A percentile compares a stretch with the other conserved stretches of the same genome.
phyloP scores from a whole-genome alignment of 2,888 invertebrate genomes.

The Drosophila tanythrix region DNA sequence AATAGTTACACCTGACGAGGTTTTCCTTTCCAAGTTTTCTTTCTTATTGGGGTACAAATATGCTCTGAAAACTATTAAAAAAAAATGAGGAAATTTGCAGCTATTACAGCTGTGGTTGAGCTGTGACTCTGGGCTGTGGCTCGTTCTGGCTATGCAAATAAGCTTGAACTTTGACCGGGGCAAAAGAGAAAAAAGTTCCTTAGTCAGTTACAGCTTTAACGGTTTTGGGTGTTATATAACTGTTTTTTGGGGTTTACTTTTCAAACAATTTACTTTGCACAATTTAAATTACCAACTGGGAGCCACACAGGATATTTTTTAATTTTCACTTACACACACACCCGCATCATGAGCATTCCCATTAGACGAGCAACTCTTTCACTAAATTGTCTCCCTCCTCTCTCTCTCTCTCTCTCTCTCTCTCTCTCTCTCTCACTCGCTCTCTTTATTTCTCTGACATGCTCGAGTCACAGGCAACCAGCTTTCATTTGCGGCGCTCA shows the following conservation, averaged over 20 bases:
- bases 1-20: constrained; percentile 25
- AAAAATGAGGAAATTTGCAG: neutral
- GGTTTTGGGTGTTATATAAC: neutral
- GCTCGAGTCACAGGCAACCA: constrained; percentile 45
- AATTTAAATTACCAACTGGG: constrained; percentile 39
- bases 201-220: constrained; percentile 18
- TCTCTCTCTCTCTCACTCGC: too few species aligned
- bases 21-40: neutral
- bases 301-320: neutral
- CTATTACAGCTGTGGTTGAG: neutral
- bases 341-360: constrained; percentile 10
- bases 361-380: neutral
- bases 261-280: constrained; percentile 64
- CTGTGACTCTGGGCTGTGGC: constrained; percentile 14
- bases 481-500: constrained; percentile 53
- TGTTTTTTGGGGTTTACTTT: constrained; percentile 27
- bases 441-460: neutral
- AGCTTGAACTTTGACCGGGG: constrained; percentile 38
- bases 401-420: neutral
- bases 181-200: constrained; percentile 9
- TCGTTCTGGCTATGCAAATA: constrained; percentile 14
- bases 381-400: neutral
- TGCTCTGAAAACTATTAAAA: neutral
- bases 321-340: neutral
- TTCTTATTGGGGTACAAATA: neutral